Evolutionary conservation across 2,113 vertebrate genomes (phyloP).

Genomic region (Oryzias melastigma): DNA sequence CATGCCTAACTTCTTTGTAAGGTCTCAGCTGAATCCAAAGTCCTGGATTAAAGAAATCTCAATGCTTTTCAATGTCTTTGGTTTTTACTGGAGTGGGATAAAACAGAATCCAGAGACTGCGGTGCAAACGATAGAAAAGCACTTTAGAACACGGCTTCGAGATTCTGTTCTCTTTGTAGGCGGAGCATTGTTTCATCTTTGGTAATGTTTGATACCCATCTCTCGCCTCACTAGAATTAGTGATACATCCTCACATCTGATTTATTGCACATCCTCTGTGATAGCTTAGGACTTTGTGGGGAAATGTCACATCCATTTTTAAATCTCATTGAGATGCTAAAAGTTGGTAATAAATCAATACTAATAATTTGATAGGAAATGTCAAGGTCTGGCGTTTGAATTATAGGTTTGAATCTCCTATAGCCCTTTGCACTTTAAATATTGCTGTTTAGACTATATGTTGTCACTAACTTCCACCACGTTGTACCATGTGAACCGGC

Average conservation of each 20-base stretch:
- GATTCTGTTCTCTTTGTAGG: background rate
- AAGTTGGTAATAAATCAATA: background rate
- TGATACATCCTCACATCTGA: background rate
- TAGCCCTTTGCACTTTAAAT: too few relatives aligned
- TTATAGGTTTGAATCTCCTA: too few relatives aligned
- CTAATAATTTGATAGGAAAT: too few relatives aligned
- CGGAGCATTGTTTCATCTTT: conserved; percentile 2
- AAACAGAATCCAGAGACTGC: conserved; percentile 7
- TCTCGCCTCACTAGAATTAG: background rate
- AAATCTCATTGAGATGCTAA: background rate
- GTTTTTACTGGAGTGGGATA: conserved; percentile 33
- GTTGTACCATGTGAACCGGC: too few relatives aligned
- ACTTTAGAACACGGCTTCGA: conserved; percentile 7
- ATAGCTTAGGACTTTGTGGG: background rate
- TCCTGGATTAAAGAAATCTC: conserved; percentile 58
- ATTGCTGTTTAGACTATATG: too few relatives aligned
- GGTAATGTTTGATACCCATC: conserved; percentile 1
- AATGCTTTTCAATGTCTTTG: conserved; percentile 34
- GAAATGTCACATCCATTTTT: background rate
- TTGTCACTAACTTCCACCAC: too few relatives aligned
- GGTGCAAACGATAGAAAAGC: conserved; percentile 13
- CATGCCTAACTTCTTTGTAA: conserved; percentile 38
- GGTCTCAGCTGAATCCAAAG: conserved; percentile 40
- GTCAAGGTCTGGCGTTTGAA: too few relatives aligned
- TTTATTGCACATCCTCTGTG: background rate